phyloP scores from a whole-genome alignment of 2,113 vertebrate genomes.

The Alectura lathami region DNA sequence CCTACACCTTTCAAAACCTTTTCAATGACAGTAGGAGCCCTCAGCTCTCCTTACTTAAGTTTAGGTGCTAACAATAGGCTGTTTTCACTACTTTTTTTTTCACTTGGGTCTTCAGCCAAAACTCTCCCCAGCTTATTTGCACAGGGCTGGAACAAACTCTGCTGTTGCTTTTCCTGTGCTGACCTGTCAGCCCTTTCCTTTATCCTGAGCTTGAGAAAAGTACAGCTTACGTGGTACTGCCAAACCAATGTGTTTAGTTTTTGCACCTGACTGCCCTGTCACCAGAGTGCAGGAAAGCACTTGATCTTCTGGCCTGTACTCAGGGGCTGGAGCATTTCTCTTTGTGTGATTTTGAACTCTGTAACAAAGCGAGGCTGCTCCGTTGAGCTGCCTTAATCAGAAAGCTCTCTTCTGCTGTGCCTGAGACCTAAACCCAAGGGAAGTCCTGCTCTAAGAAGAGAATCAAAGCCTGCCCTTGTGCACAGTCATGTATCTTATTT shows the following conservation, averaged over 20 bases:
- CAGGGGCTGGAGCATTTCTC: not conserved
- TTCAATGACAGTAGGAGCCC: not conserved
- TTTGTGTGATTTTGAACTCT: not conserved
- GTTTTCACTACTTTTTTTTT: not conserved
- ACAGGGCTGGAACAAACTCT: not conserved
- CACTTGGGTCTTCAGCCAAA: not conserved
- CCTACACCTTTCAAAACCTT: not conserved
- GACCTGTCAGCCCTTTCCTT: not conserved
- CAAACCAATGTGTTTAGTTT: not conserved
- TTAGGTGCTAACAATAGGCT: not conserved
- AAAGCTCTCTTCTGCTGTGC: not conserved
- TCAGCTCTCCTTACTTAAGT: not conserved
- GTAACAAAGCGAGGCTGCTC: not conserved
- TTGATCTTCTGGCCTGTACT: not conserved
- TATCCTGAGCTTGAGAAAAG: not conserved
- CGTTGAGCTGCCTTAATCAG: not conserved
- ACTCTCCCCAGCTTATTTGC: not conserved
- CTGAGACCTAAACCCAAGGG: not conserved
- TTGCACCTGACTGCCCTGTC: conserved; percentile 5
- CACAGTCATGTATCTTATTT: not conserved
- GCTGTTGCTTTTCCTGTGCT: not conserved
- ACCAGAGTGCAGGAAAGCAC: not conserved
- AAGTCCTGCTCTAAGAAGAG: not conserved
- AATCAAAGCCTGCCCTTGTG: not conserved
- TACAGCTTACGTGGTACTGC: not conserved